Conservation (phyloP, 2,113 vertebrate genomes). For the Nansenia antarctica region DNA sequence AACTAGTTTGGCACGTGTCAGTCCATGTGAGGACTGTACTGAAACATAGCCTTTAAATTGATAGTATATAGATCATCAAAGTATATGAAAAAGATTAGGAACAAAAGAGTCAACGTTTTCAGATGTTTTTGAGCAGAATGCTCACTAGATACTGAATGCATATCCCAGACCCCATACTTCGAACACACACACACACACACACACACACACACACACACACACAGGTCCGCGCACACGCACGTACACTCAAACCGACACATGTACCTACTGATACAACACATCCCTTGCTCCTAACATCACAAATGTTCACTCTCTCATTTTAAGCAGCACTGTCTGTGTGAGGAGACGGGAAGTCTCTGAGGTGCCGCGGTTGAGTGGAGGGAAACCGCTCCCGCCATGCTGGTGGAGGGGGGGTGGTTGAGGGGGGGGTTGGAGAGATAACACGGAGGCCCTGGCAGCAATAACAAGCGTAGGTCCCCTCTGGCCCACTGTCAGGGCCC, state of each 20-base stretch:
- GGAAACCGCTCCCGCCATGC: background rate
- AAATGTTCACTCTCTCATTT: background rate
- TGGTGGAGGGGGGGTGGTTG: background rate
- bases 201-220: background rate
- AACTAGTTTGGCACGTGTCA: slow-evolving; percentile 16
- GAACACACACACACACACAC: background rate
- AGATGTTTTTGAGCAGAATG: background rate
- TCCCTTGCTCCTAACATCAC: background rate
- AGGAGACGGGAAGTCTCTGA: background rate
- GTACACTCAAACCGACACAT: background rate
- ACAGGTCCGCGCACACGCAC: background rate
- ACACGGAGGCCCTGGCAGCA: slow-evolving; percentile 14
- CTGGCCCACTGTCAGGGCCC: slow-evolving; percentile 6
- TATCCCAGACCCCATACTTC: background rate
- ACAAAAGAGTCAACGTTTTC: no score
- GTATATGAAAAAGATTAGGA: no score
- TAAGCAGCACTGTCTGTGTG: background rate
- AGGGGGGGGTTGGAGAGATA: slow-evolving; percentile 9
- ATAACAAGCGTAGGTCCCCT: slow-evolving; percentile 18
- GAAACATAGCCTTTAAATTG: no score
- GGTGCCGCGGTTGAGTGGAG: background rate
- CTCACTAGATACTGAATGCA: background rate
- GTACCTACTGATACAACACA: background rate
- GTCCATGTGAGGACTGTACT: no score
- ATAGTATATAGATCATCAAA: no score